Conservation (phyloP, 2,888 invertebrate species). For the Blastobasis lacticolella region DNA sequence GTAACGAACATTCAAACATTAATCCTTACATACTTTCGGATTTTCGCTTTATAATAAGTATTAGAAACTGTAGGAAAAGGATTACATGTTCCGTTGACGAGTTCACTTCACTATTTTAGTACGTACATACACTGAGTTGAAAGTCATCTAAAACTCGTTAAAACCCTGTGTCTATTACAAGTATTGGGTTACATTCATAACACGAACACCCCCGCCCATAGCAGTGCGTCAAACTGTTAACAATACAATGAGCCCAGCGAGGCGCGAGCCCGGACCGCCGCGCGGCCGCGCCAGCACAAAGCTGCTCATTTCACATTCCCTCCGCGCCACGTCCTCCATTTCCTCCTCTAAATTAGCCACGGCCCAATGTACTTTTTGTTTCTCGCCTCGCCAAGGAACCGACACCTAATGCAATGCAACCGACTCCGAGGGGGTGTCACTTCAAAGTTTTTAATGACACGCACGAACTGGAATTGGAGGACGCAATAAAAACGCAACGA, state of each 20-base stretch:
- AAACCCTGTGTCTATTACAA: too few relatives aligned
- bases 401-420: constrained; percentile 8
- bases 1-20: too few relatives aligned
- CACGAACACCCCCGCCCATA: too few relatives aligned
- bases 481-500: not conserved
- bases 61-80: too few relatives aligned
- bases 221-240: too few relatives aligned
- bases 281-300: constrained; percentile 68
- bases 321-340: constrained; percentile 44
- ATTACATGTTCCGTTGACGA: too few relatives aligned
- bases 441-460: constrained; percentile 39
- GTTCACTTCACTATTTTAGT: too few relatives aligned
- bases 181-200: too few relatives aligned
- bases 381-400: constrained; percentile 22
- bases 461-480: constrained; percentile 23
- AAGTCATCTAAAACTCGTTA: too few relatives aligned
- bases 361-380: constrained; percentile 68
- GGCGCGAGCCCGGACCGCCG: constrained; percentile 45
- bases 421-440: constrained; percentile 35
- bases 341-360: constrained; percentile 72
- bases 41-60: too few relatives aligned
- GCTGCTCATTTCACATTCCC: constrained; percentile 56
- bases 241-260: constrained; percentile 16
- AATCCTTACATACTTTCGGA: too few relatives aligned
- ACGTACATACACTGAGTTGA: too few relatives aligned